Evolutionary conservation across 1,140 invertebrate species (phyloP).

Genomic region (Oryctes rhinoceros): DNA sequence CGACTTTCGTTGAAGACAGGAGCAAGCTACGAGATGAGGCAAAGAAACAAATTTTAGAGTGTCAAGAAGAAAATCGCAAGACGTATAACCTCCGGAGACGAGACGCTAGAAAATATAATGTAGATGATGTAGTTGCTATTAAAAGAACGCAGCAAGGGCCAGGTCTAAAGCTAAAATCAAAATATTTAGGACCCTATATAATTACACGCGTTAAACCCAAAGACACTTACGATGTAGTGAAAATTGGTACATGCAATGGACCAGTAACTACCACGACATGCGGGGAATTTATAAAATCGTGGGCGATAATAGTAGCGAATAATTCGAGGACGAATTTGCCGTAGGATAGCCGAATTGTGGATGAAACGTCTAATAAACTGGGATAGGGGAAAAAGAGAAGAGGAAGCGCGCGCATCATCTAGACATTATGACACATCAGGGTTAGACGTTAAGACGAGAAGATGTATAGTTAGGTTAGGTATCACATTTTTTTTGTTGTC

Average conservation of each 20-base stretch:
- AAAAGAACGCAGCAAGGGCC: slow-evolving; percentile 57
- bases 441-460: background rate
- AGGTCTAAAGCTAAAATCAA: slow-evolving; percentile 57
- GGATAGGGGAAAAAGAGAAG: background rate
- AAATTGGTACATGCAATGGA: too few species aligned
- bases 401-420: background rate
- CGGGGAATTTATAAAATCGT: slow-evolving; percentile 56
- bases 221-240: too few species aligned
- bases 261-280: slow-evolving; percentile 50
- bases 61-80: slow-evolving; percentile 56
- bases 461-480: background rate
- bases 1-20: too few species aligned
- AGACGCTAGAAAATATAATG: slow-evolving; percentile 48
- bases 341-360: slow-evolving; percentile 37
- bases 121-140: slow-evolving; percentile 58
- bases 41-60: too few species aligned
- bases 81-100: slow-evolving; percentile 49
- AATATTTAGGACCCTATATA: too few species aligned
- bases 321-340: slow-evolving; percentile 41
- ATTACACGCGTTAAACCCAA: too few species aligned
- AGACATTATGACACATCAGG: background rate
- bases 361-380: background rate
- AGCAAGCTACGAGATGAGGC: too few species aligned
- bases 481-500: too few species aligned
- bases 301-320: slow-evolving; percentile 41